A percentile compares a stretch with the other conserved stretches of the same genome.
Evolutionary conservation across 2,797 vertebrate species (phyloP).

Genomic region (Aselliscus stoliczkanus): DNA sequence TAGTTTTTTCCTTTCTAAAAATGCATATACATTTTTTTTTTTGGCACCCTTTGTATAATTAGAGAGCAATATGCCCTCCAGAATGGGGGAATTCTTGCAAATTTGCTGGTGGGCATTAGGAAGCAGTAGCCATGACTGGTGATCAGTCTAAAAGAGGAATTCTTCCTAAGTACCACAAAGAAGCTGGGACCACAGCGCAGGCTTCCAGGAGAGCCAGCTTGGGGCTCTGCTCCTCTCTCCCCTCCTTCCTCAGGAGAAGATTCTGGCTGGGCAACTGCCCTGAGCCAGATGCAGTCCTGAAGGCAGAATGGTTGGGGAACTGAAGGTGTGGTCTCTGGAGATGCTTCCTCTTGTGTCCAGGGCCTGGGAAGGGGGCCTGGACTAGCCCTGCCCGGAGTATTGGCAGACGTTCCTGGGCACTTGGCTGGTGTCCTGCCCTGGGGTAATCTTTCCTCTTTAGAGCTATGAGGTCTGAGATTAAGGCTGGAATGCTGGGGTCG

Average conservation of each 20-base stretch:
- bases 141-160: not conserved
- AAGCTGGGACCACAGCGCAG: not conserved
- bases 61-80: not conserved
- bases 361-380: not conserved
- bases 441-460: not conserved
- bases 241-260: not conserved
- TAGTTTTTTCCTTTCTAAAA: too few species aligned
- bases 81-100: not conserved
- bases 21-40: too few species aligned
- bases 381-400: not conserved
- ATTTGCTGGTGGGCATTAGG: not conserved
- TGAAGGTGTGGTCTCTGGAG: not conserved
- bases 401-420: not conserved
- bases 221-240: too few species aligned
- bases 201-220: not conserved
- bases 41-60: not conserved
- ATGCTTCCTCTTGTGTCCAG: not conserved
- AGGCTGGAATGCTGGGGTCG: not conserved
- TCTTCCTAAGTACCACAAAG: not conserved
- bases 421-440: not conserved
- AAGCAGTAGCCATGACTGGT: not conserved
- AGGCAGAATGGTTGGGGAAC: not conserved
- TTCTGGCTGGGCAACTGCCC: not conserved
- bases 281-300: not conserved
- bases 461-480: not conserved